These are phyloP conservation scores for Boloria euphrosyne DNA, from an alignment of 2,888 invertebrate genomes.

Conservation along the genomic window DNA sequence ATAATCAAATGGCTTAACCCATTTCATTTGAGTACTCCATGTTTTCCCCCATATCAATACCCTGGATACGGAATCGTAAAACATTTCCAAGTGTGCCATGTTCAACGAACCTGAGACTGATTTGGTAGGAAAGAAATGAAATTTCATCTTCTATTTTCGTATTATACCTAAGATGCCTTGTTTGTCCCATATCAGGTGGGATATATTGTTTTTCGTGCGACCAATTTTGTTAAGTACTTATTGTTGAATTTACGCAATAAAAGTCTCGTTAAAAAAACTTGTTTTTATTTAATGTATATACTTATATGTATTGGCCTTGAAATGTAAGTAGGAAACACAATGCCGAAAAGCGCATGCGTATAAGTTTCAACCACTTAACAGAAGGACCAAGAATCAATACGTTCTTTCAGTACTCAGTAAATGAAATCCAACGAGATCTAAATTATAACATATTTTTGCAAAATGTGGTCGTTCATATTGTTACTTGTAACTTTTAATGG, in stretches of 20 bases:
- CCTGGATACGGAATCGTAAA: conserved; percentile 28
- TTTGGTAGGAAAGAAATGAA: conserved; percentile 65
- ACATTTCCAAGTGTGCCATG: conserved; percentile 54
- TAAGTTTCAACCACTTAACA: conserved; percentile 32
- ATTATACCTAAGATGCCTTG: conserved; percentile 55
- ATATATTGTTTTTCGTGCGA: conserved; percentile 45
- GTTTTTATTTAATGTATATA: conserved; percentile 46
- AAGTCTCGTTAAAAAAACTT: conserved; percentile 53
- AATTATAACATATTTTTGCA: conserved; percentile 52
- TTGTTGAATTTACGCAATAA: conserved; percentile 63
- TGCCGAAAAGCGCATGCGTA: conserved; percentile 66
- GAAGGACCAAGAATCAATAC: conserved; percentile 66
- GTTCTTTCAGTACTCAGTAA: conserved; percentile 50
- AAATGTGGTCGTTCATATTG: conserved; percentile 62
- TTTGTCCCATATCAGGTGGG: conserved; percentile 42
- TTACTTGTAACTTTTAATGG: conserved; percentile 52
- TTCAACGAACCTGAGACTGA: conserved; percentile 77
- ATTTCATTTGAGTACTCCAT: conserved; percentile 30
- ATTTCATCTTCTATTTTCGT: conserved; percentile 76
- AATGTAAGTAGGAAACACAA: conserved; percentile 44
- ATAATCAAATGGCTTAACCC: conserved; percentile 42
- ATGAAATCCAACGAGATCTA: conserved; percentile 52
- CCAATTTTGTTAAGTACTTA: conserved; percentile 56
- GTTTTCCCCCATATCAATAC: conserved; percentile 28
- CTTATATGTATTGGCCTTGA: conserved; percentile 44